Base-by-base conservation (phyloP, 2,113 vertebrate genomes). In the Anser brachyrhynchus region DNA sequence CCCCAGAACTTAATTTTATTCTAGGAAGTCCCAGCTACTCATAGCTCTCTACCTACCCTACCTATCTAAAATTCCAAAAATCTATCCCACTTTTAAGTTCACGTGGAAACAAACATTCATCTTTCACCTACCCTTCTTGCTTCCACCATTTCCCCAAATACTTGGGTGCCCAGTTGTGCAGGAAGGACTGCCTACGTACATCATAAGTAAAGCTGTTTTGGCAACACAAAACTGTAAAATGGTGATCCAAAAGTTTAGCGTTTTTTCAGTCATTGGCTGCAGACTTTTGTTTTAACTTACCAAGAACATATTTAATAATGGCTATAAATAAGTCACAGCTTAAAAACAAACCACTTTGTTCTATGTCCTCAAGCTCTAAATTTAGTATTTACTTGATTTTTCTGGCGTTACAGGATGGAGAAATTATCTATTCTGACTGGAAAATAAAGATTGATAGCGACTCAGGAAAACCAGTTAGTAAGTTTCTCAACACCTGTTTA, bases 391-490 rank as follows among this genome's bases (percentile, higher is more conserved):
- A 43, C 61, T 74, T 90, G 9, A n/a, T 77, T 86, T 94, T 93
- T 97, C 51, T 94, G 73, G 13, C 65, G 82, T 90, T 72, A 85
- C 89, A 99, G 99, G 98, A 98, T 66, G 99, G 99, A 55, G 98
- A 98, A 95, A 59, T 99, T 54, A 17, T 99, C 94, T 98, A 98
- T 96, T 98, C 97, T 19, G 96, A 98, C 96, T 99, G 99, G 99
- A 98, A 98, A 97, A 89, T 98, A 95, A 98, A 97, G 92, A 98
- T 94, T 23, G 97, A 98, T 25, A 91, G 79, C 9, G 96, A 98
- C 39, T 96, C 96, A 2, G 98, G 97, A 94, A 98, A 93, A 82
- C 81, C 97, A 44, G 90, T 94, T 79, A 98, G 99, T 99, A 97
- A 98, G 98, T 61, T 91, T 94, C 66, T 92, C 10, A 71, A 23